These are phyloP conservation scores for Taenioides sp. DNA, from an alignment of 2,797 vertebrate species.

Conservation along the genomic window DNA sequence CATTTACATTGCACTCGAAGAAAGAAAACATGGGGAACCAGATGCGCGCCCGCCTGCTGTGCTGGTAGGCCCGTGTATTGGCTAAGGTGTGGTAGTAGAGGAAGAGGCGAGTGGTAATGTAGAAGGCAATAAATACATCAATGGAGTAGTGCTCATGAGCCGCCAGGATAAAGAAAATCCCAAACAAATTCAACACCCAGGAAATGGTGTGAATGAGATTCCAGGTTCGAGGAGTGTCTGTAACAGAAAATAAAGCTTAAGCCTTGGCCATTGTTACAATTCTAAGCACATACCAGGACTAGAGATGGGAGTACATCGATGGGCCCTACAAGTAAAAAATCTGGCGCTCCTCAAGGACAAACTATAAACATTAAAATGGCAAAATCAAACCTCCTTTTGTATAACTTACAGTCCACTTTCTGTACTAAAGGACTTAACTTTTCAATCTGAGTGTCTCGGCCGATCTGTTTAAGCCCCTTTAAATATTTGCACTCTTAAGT, in stretches of 20 bases:
- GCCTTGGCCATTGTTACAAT: background rate
- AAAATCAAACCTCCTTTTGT: no score
- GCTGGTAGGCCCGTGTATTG: slow-evolving; percentile 93
- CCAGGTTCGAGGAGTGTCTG: slow-evolving; percentile 95
- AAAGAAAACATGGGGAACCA: slow-evolving; percentile 99
- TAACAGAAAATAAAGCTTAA: background rate
- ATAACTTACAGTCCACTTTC: no score
- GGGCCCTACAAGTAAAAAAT: background rate
- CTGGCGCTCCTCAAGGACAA: no score
- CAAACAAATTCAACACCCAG: slow-evolving; percentile 97
- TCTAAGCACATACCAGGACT: background rate
- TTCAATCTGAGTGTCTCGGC: no score
- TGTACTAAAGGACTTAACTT: no score
- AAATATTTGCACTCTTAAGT: no score
- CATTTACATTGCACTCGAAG: slow-evolving; percentile 96
- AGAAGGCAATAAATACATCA: slow-evolving; percentile 97
- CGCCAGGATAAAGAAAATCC: slow-evolving; percentile 98
- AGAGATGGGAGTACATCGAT: no score
- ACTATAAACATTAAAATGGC: background rate
- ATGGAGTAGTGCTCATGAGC: slow-evolving; percentile 98
- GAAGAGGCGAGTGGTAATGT: slow-evolving; percentile 97
- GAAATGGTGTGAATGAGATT: slow-evolving; percentile 96
- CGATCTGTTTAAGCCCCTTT: no score
- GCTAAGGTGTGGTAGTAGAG: slow-evolving; percentile 96
- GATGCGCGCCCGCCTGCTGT: slow-evolving; percentile 91